Evolutionary conservation across 2,797 vertebrate species (phyloP).

Genomic region (Catamblyrhynchus diadema): DNA sequence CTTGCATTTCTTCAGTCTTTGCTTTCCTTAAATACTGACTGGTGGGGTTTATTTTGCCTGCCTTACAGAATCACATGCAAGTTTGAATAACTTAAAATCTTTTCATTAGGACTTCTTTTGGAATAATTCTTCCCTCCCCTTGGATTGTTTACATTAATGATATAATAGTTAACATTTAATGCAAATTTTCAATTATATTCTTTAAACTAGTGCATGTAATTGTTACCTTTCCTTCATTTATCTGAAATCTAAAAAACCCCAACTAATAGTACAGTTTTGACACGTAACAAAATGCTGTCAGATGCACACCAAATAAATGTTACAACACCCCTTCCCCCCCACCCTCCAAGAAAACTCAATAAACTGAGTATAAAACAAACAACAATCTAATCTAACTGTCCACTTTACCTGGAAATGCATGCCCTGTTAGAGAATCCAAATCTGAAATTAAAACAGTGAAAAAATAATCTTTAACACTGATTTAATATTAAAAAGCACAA

Average conservation of each 20-base stretch:
- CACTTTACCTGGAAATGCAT: constrained; percentile 72
- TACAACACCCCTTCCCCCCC: not conserved
- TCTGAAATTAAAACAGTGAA: constrained; percentile 69
- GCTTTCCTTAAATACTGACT: not conserved
- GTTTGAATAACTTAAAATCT: not conserved
- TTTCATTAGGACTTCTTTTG: not conserved
- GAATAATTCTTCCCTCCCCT: not conserved
- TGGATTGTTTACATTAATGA: not conserved
- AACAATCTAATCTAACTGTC: constrained; percentile 53
- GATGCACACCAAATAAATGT: not conserved
- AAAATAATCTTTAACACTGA: constrained; percentile 57
- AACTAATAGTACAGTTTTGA: not conserved
- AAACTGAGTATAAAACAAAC: not conserved
- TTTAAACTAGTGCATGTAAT: not conserved
- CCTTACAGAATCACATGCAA: not conserved
- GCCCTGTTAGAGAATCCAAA: constrained; percentile 74
- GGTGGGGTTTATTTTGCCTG: not conserved
- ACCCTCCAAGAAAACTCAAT: not conserved
- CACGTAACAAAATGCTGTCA: not conserved
- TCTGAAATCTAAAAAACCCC: not conserved
- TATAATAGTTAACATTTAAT: not conserved
- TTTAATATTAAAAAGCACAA: not conserved
- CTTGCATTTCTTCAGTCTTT: not conserved
- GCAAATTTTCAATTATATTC: not conserved
- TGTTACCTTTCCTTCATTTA: not conserved